A percentile compares a stretch with the other conserved stretches of the same genome.
phyloP scores from a whole-genome alignment of 2,888 invertebrate species.

The Itoplectis maculator region DNA sequence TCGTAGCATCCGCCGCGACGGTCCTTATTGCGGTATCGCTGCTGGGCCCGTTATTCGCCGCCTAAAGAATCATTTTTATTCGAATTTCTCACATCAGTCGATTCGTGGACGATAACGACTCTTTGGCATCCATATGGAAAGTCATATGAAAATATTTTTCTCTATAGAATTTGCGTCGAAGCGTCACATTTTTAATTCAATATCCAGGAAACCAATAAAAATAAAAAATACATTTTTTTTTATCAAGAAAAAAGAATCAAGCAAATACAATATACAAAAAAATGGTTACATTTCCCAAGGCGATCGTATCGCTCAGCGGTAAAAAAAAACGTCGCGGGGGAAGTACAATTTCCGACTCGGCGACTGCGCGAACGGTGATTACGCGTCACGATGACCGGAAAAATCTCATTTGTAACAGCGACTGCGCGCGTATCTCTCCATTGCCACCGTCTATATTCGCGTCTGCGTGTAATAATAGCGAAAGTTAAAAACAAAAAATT shows the following conservation, averaged over 20 bases:
- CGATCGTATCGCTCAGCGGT: background rate
- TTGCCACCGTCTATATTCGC: background rate
- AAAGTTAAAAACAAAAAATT: background rate
- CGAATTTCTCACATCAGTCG: background rate
- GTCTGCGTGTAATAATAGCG: background rate
- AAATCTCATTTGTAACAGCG: background rate
- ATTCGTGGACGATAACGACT: background rate
- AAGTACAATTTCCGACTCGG: constrained; percentile 6
- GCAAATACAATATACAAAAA: no score
- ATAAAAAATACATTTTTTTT: no score
- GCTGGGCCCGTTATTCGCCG: constrained; percentile 36
- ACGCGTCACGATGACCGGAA: background rate
- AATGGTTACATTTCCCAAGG: background rate
- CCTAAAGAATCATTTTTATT: background rate
- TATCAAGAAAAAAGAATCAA: no score
- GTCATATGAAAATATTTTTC: no score
- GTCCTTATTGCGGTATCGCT: constrained; percentile 29
- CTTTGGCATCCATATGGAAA: background rate
- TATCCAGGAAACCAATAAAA: no score
- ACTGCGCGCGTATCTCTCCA: background rate
- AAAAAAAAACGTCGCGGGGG: background rate
- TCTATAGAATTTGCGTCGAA: background rate
- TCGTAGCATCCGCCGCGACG: constrained; percentile 16
- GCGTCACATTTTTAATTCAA: no score
- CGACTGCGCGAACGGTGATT: background rate